phyloP scores from a whole-genome alignment of 2,888 invertebrate species.

The Drosophila eohydei region DNA sequence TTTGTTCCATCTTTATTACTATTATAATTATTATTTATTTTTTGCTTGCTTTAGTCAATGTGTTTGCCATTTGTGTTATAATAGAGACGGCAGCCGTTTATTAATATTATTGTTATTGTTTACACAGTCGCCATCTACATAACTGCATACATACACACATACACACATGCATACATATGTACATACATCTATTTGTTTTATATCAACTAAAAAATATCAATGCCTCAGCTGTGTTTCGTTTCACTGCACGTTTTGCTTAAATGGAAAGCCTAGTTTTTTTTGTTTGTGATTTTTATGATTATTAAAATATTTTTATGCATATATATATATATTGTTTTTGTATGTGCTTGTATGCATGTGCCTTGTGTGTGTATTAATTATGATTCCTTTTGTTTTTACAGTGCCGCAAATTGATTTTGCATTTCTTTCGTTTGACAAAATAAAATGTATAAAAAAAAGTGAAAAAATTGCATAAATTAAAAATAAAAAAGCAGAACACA shows the following conservation, averaged over 20 bases:
- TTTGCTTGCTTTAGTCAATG: constrained; percentile 18
- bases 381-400: constrained; percentile 50
- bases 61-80: constrained; percentile 16
- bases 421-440: constrained; percentile 47
- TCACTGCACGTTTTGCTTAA: constrained; percentile 6
- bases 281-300: background rate
- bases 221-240: constrained; percentile 8
- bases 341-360: constrained; percentile 13
- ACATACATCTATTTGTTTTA: background rate
- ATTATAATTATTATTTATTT: background rate
- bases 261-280: constrained; percentile 11
- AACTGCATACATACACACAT: constrained; percentile 6
- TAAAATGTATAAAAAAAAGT: constrained; percentile 4
- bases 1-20: background rate
- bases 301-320: background rate
- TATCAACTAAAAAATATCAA: background rate
- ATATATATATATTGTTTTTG: background rate
- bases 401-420: constrained; percentile 46
- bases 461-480: constrained; percentile 3
- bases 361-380: constrained; percentile 30
- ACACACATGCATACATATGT: constrained; percentile 5
- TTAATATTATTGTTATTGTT: constrained; percentile 36
- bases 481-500: constrained; percentile 12
- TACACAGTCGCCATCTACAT: constrained; percentile 22
- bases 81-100: constrained; percentile 30